Conservation (phyloP, 2,888 invertebrate genomes). For the Apoderus coryli region DNA sequence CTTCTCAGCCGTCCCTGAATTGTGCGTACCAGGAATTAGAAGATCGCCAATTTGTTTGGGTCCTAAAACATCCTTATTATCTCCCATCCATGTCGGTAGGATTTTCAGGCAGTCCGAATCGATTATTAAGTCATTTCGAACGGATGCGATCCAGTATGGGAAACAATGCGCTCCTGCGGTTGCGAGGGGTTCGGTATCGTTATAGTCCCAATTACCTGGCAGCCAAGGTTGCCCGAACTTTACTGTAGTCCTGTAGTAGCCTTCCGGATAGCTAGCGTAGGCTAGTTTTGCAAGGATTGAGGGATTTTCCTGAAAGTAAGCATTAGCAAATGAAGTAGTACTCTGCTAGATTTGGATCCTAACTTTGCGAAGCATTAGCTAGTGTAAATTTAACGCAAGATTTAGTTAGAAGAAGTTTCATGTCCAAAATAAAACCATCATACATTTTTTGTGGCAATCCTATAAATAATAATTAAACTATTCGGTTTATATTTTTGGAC, state of each 20-base stretch:
- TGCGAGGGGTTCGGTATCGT: slow-evolving; percentile 23
- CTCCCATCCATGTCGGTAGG: slow-evolving; percentile 76
- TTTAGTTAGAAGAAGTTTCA: too few relatives aligned
- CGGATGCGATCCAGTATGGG: slow-evolving; percentile 58
- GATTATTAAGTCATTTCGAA: slow-evolving; percentile 38
- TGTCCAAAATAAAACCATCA: too few relatives aligned
- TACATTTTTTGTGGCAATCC: too few relatives aligned
- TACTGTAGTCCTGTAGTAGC: slow-evolving; percentile 37
- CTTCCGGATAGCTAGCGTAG: slow-evolving; percentile 31
- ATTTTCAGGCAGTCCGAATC: slow-evolving; percentile 60
- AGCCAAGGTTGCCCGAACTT: slow-evolving; percentile 40
- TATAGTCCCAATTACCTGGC: slow-evolving; percentile 45
- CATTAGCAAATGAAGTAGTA: too few relatives aligned
- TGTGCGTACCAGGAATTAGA: slow-evolving; percentile 57
- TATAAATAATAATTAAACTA: too few relatives aligned
- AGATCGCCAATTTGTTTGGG: slow-evolving; percentile 42
- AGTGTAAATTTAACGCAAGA: too few relatives aligned
- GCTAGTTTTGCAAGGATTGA: slow-evolving; percentile 25
- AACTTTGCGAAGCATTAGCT: too few relatives aligned
- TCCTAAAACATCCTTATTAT: slow-evolving; percentile 38
- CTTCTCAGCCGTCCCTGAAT: slow-evolving; percentile 45
- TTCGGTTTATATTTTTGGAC: too few relatives aligned
- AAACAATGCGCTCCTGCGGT: slow-evolving; percentile 43
- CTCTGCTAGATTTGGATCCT: too few relatives aligned
- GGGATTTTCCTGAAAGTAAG: too few relatives aligned